Base-by-base conservation (phyloP, 2,888 invertebrate genomes). In the Emesis castigata region DNA sequence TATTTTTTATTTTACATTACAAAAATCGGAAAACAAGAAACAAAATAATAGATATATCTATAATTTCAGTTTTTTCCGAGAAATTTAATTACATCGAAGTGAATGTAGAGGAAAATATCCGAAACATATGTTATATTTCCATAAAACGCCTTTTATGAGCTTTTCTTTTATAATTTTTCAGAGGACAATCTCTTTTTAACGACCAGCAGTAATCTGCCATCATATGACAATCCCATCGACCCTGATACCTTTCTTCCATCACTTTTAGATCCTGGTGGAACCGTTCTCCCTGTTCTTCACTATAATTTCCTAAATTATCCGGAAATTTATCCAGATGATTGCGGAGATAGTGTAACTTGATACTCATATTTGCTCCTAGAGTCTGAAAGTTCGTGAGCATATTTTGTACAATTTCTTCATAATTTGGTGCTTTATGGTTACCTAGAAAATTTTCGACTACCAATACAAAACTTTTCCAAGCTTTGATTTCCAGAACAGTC, bases 71-170 rank as follows among this genome's bases (percentile, higher is more conserved):
- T 26, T 26, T 3, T 26, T 26, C 26, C 26, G 26, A 26, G 26
- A 26, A 26, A 26, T 6, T 26, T 26, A 26, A 26, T 26, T 61
- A 70, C 14, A 61, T 70, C 26, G 62, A 62, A 71, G 62, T 62
- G 20, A 71, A 71, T 62, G 20, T 0, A 71, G 62, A 64, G 71
- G 62, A 71, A 71, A 71, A 62, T 71, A 3, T 71, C 20, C 1
- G 39, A 71, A 29, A 70, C 14, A 26, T 26, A 70, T 70, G 22
- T 70, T 71, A 62, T 62, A 71, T 71, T 62, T 71, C 71, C 62
- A 62, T 71, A 44, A 71, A 71, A 61, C 71, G 71, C 71, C 71
- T 71, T 71, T 71, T 62, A 61, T 9, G 71, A 71, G 71, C 56
- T 56, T 56, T 56, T 56, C 20, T 56, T 56, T 56, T 56, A 56